Evolutionary conservation across 2,797 vertebrate species (phyloP).

Genomic region (Anabas testudineus): DNA sequence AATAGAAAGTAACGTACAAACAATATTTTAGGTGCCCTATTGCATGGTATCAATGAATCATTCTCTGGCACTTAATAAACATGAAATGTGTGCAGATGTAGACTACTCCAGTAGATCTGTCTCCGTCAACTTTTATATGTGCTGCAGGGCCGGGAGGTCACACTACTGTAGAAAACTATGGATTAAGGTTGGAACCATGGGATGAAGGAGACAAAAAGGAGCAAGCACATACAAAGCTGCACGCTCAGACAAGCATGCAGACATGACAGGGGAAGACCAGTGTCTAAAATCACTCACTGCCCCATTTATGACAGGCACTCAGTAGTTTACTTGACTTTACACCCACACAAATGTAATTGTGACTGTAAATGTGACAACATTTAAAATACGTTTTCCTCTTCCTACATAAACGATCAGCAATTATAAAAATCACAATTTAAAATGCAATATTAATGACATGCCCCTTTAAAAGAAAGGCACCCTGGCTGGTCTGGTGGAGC

Average conservation of each 20-base stretch:
- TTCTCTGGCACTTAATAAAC: too few relatives aligned
- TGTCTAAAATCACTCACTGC: background rate
- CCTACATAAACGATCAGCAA: background rate
- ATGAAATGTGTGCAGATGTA: background rate
- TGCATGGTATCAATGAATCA: background rate
- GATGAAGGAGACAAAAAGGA: constrained; percentile 11
- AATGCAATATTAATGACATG: background rate
- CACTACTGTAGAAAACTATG: constrained; percentile 21
- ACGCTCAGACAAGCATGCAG: background rate
- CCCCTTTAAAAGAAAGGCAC: constrained; percentile 4
- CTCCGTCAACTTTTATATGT: constrained; percentile 69
- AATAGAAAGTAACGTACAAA: background rate
- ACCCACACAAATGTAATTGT: too few relatives aligned
- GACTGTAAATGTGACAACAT: too few relatives aligned
- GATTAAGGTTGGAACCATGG: constrained; percentile 24
- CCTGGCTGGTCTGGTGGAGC: background rate
- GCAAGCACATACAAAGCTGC: constrained; percentile 4
- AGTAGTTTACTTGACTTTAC: background rate
- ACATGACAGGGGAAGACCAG: background rate
- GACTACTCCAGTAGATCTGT: constrained; percentile 9
- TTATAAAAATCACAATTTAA: constrained; percentile 9
- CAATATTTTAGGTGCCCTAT: background rate
- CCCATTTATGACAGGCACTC: background rate
- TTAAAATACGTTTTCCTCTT: background rate
- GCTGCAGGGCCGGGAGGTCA: constrained; percentile 28